A percentile compares a stretch with the other conserved stretches of the same genome.
phyloP scores from a whole-genome alignment of 2,888 invertebrate species.

The Gari tellinella region DNA sequence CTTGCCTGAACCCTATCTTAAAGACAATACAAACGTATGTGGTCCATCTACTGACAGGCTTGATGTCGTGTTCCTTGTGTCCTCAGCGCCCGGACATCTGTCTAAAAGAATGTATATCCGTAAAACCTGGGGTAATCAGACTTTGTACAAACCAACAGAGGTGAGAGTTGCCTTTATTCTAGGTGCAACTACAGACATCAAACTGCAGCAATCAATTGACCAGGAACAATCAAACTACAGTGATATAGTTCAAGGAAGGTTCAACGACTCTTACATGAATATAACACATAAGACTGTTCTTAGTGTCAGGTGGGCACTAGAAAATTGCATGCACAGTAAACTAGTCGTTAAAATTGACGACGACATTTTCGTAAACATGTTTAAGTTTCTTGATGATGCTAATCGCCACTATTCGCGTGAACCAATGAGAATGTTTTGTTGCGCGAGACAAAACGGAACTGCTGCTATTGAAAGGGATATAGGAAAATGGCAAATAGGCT shows the following conservation, averaged over 20 bases:
- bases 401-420: slow-evolving; percentile 61
- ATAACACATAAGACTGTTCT: slow-evolving; percentile 77
- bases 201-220: slow-evolving; percentile 66
- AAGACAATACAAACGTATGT: too few species aligned
- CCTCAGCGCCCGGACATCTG: too few species aligned
- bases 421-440: slow-evolving; percentile 67
- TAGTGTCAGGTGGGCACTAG: slow-evolving; percentile 71
- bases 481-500: slow-evolving; percentile 72
- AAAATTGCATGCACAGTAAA: slow-evolving; percentile 69
- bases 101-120: too few species aligned
- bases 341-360: slow-evolving; percentile 76
- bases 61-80: too few species aligned
- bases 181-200: slow-evolving; percentile 58
- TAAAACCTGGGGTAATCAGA: background rate
- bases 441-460: slow-evolving; percentile 66
- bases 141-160: background rate
- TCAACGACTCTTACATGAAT: slow-evolving; percentile 73
- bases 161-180: slow-evolving; percentile 71
- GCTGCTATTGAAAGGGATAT: slow-evolving; percentile 66
- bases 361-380: slow-evolving; percentile 77
- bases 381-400: slow-evolving; percentile 64
- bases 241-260: slow-evolving; percentile 77
- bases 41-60: too few species aligned
- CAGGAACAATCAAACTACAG: slow-evolving; percentile 68
- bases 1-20: background rate